Evolutionary conservation across 2,888 invertebrate species (phyloP).

Genomic region (Lasioglossum leucozonium): DNA sequence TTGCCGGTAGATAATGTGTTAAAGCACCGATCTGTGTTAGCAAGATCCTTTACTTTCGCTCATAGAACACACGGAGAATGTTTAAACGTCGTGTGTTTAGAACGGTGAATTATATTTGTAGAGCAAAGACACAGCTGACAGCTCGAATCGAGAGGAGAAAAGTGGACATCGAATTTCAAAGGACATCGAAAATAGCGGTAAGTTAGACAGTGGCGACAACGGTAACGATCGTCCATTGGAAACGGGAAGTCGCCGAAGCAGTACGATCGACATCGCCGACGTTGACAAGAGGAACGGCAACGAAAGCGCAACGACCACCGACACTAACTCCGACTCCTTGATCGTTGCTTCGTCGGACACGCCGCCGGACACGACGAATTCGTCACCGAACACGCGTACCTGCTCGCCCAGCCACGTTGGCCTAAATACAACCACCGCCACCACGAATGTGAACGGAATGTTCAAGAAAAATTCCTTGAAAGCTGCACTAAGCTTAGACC

Average conservation of each 20-base stretch:
- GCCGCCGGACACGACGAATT: constrained; percentile 75
- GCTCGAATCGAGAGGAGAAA: constrained; percentile 18
- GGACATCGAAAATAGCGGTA: constrained; percentile 60
- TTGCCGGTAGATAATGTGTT: no score
- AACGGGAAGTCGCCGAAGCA: constrained; percentile 28
- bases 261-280: constrained; percentile 38
- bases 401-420: constrained; percentile 78
- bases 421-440: constrained; percentile 56
- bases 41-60: background rate
- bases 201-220: constrained; percentile 48
- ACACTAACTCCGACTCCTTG: constrained; percentile 78
- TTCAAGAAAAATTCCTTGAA: constrained; percentile 82
- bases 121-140: constrained; percentile 28
- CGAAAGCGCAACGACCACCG: constrained; percentile 77
- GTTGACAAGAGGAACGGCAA: constrained; percentile 71
- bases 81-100: no score
- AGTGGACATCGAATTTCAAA: constrained; percentile 52
- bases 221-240: constrained; percentile 62
- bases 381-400: constrained; percentile 80
- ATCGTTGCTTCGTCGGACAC: constrained; percentile 71
- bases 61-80: background rate
- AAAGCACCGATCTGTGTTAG: background rate
- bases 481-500: constrained; percentile 84
- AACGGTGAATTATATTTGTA: constrained; percentile 16
- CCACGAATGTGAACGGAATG: constrained; percentile 80